Percentiles rank a stretch among this genome's conserved stretches.
Evolutionary conservation across 2,797 vertebrate genomes (phyloP).

Genomic region (Chrosomus eos): DNA sequence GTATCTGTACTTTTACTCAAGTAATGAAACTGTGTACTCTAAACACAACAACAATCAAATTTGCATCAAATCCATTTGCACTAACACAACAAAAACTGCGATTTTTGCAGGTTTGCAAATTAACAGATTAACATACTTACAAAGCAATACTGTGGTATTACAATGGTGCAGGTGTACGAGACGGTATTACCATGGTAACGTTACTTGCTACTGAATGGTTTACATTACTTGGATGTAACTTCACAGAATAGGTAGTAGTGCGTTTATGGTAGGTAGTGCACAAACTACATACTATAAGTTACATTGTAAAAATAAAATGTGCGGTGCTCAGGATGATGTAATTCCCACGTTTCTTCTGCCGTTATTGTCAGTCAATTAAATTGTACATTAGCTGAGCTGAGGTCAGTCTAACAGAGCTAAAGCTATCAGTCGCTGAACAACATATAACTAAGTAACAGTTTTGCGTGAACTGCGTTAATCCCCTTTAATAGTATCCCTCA

Average conservation of each 20-base stretch:
- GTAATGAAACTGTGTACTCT: too few relatives aligned
- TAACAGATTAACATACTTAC: background rate
- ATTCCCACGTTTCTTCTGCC: background rate
- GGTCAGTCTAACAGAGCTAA: background rate
- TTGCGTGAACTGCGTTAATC: background rate
- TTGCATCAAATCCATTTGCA: background rate
- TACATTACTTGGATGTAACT: background rate
- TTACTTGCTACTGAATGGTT: background rate
- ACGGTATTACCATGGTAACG: background rate
- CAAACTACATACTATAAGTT: background rate
- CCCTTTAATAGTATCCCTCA: background rate
- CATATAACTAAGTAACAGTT: background rate
- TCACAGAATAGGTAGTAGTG: background rate
- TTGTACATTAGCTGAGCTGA: background rate
- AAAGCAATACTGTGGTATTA: background rate
- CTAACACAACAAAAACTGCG: background rate
- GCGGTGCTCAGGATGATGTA: background rate
- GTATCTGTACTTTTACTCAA: too few relatives aligned
- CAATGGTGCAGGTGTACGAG: background rate
- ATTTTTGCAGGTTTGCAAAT: background rate
- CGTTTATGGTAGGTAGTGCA: background rate
- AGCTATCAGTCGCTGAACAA: slow-evolving; percentile 11
- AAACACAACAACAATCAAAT: background rate
- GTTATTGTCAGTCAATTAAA: background rate
- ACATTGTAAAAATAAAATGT: background rate